These are phyloP conservation scores for Caiman crocodilus DNA, from an alignment of 2,797 vertebrate species.

Conservation along the genomic window DNA sequence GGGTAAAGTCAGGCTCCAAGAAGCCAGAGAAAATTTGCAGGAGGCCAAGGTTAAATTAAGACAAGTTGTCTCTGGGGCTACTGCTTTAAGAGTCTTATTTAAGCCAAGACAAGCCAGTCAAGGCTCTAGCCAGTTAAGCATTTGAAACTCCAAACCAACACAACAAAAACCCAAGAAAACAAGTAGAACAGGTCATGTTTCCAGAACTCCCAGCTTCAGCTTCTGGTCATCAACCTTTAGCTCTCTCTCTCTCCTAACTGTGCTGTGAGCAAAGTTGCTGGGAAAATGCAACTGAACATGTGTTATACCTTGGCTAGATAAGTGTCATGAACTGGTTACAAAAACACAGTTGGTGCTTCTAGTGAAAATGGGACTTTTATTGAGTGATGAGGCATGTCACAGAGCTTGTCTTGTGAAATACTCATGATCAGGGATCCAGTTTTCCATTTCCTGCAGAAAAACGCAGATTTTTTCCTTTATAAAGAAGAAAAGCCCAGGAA, in stretches of 20 bases:
- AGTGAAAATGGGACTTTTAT: not conserved
- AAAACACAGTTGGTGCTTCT: not conserved
- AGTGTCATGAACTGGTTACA: not conserved
- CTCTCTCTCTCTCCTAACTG: no score
- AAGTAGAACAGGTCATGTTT: not conserved
- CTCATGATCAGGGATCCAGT: not conserved
- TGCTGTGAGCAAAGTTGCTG: not conserved
- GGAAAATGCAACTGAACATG: not conserved
- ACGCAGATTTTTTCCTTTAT: no score
- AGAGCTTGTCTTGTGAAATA: not conserved
- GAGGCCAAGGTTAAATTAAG: accelerated
- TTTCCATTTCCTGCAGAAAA: no score
- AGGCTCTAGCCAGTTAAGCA: not conserved
- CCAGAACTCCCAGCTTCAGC: not conserved
- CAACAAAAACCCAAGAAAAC: not conserved
- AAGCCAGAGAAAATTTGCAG: accelerated
- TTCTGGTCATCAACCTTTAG: not conserved
- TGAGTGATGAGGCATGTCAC: not conserved
- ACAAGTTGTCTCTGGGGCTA: accelerated
- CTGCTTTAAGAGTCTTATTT: not conserved
- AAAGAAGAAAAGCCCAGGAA: no score
- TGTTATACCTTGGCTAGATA: not conserved
- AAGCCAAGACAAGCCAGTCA: not conserved
- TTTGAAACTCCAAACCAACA: not conserved
- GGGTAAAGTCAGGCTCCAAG: not conserved